Conservation (phyloP, 2,113 vertebrate genomes). For the Seriola rivoliana region DNA sequence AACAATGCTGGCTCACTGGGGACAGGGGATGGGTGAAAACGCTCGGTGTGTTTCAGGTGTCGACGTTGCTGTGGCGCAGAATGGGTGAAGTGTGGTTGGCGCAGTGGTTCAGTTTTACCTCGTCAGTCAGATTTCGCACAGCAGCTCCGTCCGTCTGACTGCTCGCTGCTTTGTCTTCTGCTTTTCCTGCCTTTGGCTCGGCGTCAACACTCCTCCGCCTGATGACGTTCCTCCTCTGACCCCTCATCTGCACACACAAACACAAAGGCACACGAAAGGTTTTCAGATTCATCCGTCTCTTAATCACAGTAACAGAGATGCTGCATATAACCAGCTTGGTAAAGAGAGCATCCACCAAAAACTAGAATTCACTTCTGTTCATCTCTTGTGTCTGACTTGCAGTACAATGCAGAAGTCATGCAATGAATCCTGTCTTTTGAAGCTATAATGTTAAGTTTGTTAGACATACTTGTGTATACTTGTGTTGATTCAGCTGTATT, state of each 20-base stretch:
- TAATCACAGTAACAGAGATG: no score
- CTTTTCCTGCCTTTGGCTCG: conserved; percentile 23
- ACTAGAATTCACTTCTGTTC: background rate
- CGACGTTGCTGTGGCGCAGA: background rate
- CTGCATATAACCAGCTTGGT: no score
- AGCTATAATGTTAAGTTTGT: background rate
- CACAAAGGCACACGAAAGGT: background rate
- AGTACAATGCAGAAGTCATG: background rate
- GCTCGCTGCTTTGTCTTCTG: background rate
- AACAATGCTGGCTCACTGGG: background rate
- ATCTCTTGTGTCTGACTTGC: background rate
- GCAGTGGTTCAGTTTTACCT: conserved; percentile 63
- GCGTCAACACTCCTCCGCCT: conserved; percentile 46
- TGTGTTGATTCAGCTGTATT: background rate
- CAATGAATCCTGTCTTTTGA: background rate
- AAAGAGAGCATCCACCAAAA: background rate
- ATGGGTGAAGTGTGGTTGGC: no score
- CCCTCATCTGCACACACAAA: conserved; percentile 22
- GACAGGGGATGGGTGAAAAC: background rate
- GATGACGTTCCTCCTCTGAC: conserved; percentile 16
- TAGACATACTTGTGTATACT: background rate
- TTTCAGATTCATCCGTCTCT: no score
- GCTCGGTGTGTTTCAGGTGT: background rate
- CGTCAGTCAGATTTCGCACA: conserved; percentile 74
- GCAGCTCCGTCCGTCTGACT: conserved; percentile 50